Conservation (phyloP, 1,140 invertebrate species). For the Campodea augens region DNA sequence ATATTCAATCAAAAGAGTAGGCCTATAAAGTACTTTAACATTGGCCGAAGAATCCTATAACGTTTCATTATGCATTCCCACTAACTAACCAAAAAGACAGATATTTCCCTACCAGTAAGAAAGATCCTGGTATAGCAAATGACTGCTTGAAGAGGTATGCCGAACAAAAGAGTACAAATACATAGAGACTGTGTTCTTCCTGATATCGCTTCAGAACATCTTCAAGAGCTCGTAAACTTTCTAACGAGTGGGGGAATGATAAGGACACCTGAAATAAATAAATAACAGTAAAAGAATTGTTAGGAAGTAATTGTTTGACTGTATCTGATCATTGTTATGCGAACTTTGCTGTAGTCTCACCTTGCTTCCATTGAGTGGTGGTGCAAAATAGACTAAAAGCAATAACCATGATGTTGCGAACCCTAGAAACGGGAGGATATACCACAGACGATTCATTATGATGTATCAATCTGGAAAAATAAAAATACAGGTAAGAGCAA, state of each 20-base stretch:
- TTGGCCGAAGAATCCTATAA: background rate
- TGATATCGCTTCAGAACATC: slow-evolving; percentile 25
- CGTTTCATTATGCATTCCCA: slow-evolving; percentile 1
- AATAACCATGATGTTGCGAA: background rate
- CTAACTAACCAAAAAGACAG: slow-evolving; percentile 4
- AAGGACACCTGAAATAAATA: slow-evolving; percentile 16
- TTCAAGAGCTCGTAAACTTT: slow-evolving; percentile 24
- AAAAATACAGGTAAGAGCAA: too few species aligned
- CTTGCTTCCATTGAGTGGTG: background rate
- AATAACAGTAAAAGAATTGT: slow-evolving; percentile 22
- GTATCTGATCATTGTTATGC: background rate
- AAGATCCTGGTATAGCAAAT: slow-evolving; percentile 43
- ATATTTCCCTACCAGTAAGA: slow-evolving; percentile 31
- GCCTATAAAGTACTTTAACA: background rate
- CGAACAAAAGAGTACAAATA: slow-evolving; percentile 33
- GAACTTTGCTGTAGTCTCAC: too few species aligned
- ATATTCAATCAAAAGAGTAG: background rate
- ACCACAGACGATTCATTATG: background rate
- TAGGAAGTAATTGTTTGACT: background rate
- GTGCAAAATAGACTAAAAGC: background rate
- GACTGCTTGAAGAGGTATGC: slow-evolving; percentile 44
- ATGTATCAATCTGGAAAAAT: too few species aligned
- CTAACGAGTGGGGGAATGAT: slow-evolving; percentile 26
- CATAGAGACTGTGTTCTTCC: slow-evolving; percentile 28
- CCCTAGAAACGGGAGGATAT: background rate